Percentiles rank a stretch among this genome's conserved stretches.
phyloP scores from a whole-genome alignment of 1,140 invertebrate genomes.

The Bemisia tabaci region DNA sequence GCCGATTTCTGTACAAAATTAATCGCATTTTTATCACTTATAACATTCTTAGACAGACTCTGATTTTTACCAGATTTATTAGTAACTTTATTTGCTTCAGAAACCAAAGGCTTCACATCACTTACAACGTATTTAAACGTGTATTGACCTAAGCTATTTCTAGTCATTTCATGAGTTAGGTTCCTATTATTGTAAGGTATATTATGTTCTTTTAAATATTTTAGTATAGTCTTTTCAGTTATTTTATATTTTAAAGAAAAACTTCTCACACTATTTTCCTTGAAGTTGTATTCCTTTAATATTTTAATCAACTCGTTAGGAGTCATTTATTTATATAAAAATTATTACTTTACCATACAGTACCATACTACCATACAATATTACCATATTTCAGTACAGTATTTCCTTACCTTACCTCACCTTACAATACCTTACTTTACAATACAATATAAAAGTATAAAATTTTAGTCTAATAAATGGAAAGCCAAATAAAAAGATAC shows the following conservation, averaged over 20 bases:
- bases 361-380: constrained; percentile 3
- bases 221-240: constrained; percentile 11
- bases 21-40: constrained; percentile 5
- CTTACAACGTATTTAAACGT: constrained; percentile 7
- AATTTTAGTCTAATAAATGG: constrained; percentile 6
- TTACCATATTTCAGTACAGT: neutral
- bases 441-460: constrained; percentile 4
- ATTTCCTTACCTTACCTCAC: neutral
- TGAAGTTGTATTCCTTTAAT: constrained; percentile 10
- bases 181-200: constrained; percentile 14
- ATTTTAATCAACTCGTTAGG: constrained; percentile 10
- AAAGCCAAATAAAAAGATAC: constrained; percentile 6
- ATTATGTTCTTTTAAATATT: constrained; percentile 13
- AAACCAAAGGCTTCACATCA: neutral
- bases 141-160: constrained; percentile 12
- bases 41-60: constrained; percentile 4
- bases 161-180: constrained; percentile 9
- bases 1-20: constrained; percentile 7
- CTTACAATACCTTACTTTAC: neutral
- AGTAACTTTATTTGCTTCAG: constrained; percentile 9
- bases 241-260: constrained; percentile 14
- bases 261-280: constrained; percentile 13
- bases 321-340: constrained; percentile 8
- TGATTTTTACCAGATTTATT: constrained; percentile 10
- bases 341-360: constrained; percentile 3